Conservation (phyloP, 2,113 vertebrate species). For the Xiphophorus couchianus region DNA sequence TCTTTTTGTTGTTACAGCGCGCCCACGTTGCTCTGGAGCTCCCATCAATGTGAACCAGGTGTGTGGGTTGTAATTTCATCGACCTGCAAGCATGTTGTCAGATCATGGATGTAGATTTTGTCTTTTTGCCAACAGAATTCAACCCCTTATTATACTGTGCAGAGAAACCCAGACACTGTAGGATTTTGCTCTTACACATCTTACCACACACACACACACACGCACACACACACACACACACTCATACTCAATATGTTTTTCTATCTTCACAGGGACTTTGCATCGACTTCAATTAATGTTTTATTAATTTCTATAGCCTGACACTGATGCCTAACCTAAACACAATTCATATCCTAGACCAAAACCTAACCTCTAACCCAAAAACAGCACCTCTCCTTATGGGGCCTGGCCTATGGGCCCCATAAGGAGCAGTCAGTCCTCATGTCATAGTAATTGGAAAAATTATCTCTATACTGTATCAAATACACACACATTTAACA, state of each 20-base stretch:
- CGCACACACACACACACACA: neutral
- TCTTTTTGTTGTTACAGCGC: constrained; percentile 28
- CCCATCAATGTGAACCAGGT: constrained; percentile 28
- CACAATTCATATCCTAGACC: too few species aligned
- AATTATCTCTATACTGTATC: too few species aligned
- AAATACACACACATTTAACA: too few species aligned
- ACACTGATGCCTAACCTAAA: too few species aligned
- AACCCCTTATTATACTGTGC: constrained; percentile 6
- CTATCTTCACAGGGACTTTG: too few species aligned
- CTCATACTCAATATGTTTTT: neutral
- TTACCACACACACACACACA: neutral
- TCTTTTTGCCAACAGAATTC: constrained; percentile 11
- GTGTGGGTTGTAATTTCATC: constrained; percentile 46
- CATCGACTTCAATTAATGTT: too few species aligned
- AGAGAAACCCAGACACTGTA: constrained; percentile 11
- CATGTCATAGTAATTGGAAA: too few species aligned
- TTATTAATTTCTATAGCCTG: too few species aligned
- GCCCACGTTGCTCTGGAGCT: constrained; percentile 52
- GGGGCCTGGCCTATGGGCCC: too few species aligned
- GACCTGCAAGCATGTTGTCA: constrained; percentile 47
- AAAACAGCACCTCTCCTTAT: too few species aligned
- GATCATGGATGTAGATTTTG: constrained; percentile 36
- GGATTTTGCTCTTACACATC: neutral
- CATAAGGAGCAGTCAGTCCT: too few species aligned
- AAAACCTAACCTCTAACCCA: too few species aligned